Evolutionary conservation across 2,797 vertebrate species (phyloP).

Genomic region (Microhierax caerulescens): DNA sequence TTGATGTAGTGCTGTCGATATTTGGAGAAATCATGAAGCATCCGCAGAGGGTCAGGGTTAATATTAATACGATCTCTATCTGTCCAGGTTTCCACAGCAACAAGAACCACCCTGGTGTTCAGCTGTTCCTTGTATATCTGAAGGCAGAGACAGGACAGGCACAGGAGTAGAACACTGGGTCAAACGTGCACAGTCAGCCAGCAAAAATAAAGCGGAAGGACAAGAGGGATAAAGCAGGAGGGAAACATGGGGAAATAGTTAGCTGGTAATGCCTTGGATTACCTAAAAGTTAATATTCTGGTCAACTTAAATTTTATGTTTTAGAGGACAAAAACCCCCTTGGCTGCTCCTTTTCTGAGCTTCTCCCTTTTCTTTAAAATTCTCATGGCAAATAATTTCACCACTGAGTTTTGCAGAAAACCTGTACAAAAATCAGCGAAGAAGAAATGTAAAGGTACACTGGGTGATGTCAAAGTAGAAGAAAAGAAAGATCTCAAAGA

Average conservation of each 20-base stretch:
- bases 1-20: conserved; percentile 91
- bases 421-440: background rate
- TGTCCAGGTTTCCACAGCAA: conserved; percentile 95
- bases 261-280: conserved; percentile 37
- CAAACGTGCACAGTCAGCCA: conserved; percentile 73
- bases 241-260: conserved; percentile 68
- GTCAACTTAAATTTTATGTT: background rate
- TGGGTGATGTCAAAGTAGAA: background rate
- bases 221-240: conserved; percentile 71
- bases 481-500: background rate
- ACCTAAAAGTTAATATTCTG: background rate
- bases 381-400: background rate
- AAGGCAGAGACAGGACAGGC: conserved; percentile 75
- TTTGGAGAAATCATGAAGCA: conserved; percentile 92
- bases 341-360: background rate
- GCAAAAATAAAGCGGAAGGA: conserved; percentile 71
- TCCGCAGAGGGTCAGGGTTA: conserved; percentile 87
- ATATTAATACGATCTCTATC: conserved; percentile 91
- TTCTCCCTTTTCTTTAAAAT: background rate
- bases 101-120: conserved; percentile 93
- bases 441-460: background rate
- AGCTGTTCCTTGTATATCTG: conserved; percentile 98
- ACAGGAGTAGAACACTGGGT: conserved; percentile 78
- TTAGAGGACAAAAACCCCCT: background rate
- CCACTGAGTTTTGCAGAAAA: background rate